Percentiles rank a stretch among this genome's conserved stretches.
phyloP scores from a whole-genome alignment of 2,797 vertebrate species.

The Saxicola maurus region DNA sequence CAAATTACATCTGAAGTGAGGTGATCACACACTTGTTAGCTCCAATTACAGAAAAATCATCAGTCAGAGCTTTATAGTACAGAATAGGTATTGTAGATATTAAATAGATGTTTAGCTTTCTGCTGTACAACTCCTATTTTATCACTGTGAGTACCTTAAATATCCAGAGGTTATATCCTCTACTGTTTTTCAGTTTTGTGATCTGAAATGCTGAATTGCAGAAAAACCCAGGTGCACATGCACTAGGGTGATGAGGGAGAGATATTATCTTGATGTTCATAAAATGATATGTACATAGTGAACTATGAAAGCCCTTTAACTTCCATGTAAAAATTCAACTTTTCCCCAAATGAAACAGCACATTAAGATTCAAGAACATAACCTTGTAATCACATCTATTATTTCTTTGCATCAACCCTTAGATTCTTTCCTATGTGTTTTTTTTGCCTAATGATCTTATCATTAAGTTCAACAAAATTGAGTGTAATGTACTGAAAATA shows the following conservation, averaged over 20 bases:
- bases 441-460: not conserved
- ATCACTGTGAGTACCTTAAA: not conserved
- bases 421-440: not conserved
- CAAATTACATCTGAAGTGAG: not conserved
- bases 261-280: not conserved
- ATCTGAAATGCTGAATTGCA: not conserved
- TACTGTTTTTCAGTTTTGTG: not conserved
- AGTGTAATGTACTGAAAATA: slow-evolving; percentile 7
- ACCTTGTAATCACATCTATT: not conserved
- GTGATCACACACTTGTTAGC: not conserved
- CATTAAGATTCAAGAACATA: not conserved
- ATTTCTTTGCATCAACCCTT: not conserved
- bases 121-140: not conserved
- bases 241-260: not conserved
- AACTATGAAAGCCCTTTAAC: not conserved
- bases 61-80: not conserved
- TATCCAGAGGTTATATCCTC: not conserved
- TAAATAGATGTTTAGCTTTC: not conserved
- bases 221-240: not conserved
- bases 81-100: not conserved
- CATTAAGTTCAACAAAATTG: not conserved
- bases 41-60: slow-evolving; percentile 24
- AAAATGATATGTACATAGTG: not conserved
- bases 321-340: not conserved
- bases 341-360: not conserved